Base-by-base conservation (phyloP, 30 jellyfish, hydroid and myxozoan genomes). In the Pelagia noctiluca region DNA sequence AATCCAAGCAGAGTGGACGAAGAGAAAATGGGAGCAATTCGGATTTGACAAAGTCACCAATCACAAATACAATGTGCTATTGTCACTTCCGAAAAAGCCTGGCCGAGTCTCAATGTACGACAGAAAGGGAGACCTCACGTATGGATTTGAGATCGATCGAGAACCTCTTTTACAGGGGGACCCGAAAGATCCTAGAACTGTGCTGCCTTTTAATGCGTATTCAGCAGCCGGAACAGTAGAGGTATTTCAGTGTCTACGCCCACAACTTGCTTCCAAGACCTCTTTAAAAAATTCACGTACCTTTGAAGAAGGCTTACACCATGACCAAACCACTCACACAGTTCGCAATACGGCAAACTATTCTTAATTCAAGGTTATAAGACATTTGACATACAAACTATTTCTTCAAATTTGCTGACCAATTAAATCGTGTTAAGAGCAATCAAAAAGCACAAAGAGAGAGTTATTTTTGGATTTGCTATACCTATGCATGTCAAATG, bases 171-270 rank as follows among this genome's bases (percentile, higher is more conserved):
- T 86, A 48, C 50, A 65, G 11, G 90, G 86, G 16, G 89, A 75
- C 34, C 88, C 86, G 65, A 83, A 83, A 26, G 93, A 70, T 60
- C 86, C 86, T n/a, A 83, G 87, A 46, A 72, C 87, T n/a, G 84
- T 92, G 2, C 92, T 83, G 0, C 98, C 98, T 24, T 92, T 92
- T 69, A 92, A 86, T 69, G 98, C 98, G 2, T 92, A 79, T 72
- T 80, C 96, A 1, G 96, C 98, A 13, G 38, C 85, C 2, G 96
- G 96, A 66, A 82, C 85, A 10, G 98, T 92, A 4, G 93, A 92
- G 98, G 98, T 92, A 76, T 70, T 21, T n/a, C 35, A 28, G 18
- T n/a, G 13, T 22, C 3, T 29, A 23, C 31, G 30, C 19, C 19
- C 33, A 4, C 50, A 63, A 63, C 28, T 8, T 63, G 50, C 77